Conservation (phyloP, 2,888 invertebrate genomes). For the Agonopterix alstromeriana region DNA sequence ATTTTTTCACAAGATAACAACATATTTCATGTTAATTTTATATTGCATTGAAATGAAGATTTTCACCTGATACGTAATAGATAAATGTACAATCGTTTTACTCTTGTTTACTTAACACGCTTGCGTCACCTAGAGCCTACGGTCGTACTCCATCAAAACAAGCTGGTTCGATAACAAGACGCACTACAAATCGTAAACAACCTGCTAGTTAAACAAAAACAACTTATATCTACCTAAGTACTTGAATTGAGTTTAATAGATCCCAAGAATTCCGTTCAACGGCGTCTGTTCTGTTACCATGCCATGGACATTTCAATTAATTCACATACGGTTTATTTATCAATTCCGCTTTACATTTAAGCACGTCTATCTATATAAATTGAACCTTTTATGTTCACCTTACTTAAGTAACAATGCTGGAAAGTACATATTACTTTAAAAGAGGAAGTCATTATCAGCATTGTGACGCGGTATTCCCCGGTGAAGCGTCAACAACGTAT, state of each 20-base stretch:
- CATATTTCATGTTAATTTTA: no score
- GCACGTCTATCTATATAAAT: no score
- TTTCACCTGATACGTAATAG: not conserved
- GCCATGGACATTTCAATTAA: no score
- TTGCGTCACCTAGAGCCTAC: slow-evolving; percentile 29
- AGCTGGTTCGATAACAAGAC: slow-evolving; percentile 30
- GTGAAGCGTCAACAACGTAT: slow-evolving; percentile 15
- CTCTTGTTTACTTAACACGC: slow-evolving; percentile 4
- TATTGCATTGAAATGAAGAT: no score
- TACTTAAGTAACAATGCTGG: not conserved
- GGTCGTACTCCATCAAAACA: slow-evolving; percentile 32
- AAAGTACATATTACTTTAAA: slow-evolving; percentile 2
- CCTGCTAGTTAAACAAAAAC: not conserved
- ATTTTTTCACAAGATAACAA: no score
- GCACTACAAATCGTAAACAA: slow-evolving; percentile 3
- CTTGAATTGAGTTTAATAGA: no score
- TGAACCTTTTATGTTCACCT: not conserved
- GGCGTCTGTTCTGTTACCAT: no score
- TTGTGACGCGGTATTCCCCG: slow-evolving; percentile 57
- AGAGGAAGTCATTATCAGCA: slow-evolving; percentile 30
- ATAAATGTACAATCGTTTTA: not conserved
- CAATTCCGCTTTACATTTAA: no score
- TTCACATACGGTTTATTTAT: no score
- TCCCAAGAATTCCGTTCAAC: no score
- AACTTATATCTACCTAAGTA: not conserved